Evolutionary conservation across 53 echinoderm and acorn worm species (phyloP).

Genomic region (Luidia sarsii): DNA sequence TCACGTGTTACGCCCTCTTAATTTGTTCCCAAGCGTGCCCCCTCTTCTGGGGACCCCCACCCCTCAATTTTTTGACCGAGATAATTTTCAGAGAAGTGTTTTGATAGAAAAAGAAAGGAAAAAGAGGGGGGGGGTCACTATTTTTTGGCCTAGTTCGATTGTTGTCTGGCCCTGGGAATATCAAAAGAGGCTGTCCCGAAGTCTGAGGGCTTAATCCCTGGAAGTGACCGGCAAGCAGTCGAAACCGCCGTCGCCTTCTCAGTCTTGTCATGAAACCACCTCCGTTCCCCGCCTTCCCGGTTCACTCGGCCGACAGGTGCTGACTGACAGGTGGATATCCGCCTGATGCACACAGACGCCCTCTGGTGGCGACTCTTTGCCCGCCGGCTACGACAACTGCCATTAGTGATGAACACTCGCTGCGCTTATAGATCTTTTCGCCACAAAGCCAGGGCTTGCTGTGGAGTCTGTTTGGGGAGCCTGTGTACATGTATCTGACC

Average conservation of each 20-base stretch:
- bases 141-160: background rate
- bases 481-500: too few relatives aligned
- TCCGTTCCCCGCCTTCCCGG: too few relatives aligned
- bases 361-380: slow-evolving; percentile 1
- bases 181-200: background rate
- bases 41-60: too few relatives aligned
- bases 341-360: slow-evolving; percentile 1
- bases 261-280: slow-evolving; percentile 13
- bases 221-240: slow-evolving; percentile 37
- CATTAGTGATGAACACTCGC: too few relatives aligned
- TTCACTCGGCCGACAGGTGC: background rate
- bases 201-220: slow-evolving; percentile 1
- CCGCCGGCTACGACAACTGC: too few relatives aligned
- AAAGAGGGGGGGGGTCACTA: too few relatives aligned
- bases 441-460: too few relatives aligned
- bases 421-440: too few relatives aligned
- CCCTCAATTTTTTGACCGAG: too few relatives aligned
- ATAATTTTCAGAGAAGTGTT: slow-evolving; percentile 55
- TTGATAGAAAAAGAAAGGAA: too few relatives aligned
- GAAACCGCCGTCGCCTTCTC: slow-evolving; percentile 15
- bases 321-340: background rate
- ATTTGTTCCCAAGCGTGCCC: slow-evolving; percentile 2
- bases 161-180: slow-evolving; percentile 28
- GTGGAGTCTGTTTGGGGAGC: too few relatives aligned
- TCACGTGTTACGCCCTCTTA: slow-evolving; percentile 41